Base-by-base conservation (phyloP, 2,888 invertebrate species). In the Lepidochrysops patricia region DNA sequence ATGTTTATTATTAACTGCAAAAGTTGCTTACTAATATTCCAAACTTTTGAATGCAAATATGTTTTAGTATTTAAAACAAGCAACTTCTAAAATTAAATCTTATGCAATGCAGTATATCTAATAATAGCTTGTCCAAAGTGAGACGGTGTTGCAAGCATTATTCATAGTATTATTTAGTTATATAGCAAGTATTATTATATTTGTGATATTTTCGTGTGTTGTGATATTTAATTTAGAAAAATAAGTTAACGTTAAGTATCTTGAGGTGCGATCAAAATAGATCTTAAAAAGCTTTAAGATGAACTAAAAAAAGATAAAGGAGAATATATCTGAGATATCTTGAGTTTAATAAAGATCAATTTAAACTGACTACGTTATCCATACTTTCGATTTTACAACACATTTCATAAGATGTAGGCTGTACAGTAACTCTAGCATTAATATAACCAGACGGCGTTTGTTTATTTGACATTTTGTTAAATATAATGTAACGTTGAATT, bases 141-240 rank as follows among this genome's bases (percentile, higher is more conserved):
- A 19, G 43, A 23, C 12, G 23, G 43, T 9, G 32, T 19, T 50
- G 49, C 25, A 25, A 19, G 13, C 19, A 43, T 60, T 37, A 37
- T 43, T 37, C 19, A 54, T 54, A 54, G 37, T 49, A 35, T 26
- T 60, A 52, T 35, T 49, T 43, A 57, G 25, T 35, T 59, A 29
- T 29, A 48, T 13, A 15, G 15, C 15, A 49, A 59, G 26, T 25
- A 27, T 26, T 60, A 60, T 58, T 32, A 43, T 58, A 61, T 63
- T 76, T 79, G 84, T 84, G 83, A 84, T 84, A 83, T 73, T 73
- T 74, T 67, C 64, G 79, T 79, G 80, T 82, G 77, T 79, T 79
- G 81, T 82, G 79, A 83, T 77, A 76, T 66, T 54, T 70, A 68
- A 66, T 70, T 67, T 63, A 61, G 27, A 50, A 49, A 19, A 54